Evolutionary conservation across 2,888 invertebrate species (phyloP).

Genomic region (Maniola hyperantus): DNA sequence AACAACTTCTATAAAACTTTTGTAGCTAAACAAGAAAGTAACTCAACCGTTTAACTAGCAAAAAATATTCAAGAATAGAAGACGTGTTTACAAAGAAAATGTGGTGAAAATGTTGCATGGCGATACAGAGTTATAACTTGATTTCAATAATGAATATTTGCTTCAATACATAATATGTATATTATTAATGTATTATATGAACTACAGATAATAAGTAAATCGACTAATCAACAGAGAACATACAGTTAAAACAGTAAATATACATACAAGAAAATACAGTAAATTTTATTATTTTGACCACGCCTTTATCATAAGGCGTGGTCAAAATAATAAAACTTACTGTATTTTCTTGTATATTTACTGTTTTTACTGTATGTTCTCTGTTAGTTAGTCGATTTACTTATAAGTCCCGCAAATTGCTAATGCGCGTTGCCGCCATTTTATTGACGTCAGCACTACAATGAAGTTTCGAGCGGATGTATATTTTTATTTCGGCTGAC

Average conservation of each 20-base stretch:
- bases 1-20: not conserved
- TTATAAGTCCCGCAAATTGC: too few relatives aligned
- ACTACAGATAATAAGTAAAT: constrained; percentile 43
- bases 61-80: not conserved
- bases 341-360: constrained; percentile 65
- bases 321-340: too few relatives aligned
- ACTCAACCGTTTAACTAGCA: not conserved
- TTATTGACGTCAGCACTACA: too few relatives aligned
- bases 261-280: constrained; percentile 58
- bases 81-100: not conserved
- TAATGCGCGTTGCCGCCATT: too few relatives aligned
- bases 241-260: too few relatives aligned
- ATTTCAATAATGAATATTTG: not conserved
- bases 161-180: constrained; percentile 3
- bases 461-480: too few relatives aligned
- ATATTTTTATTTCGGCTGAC: too few relatives aligned
- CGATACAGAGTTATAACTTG: constrained; percentile 3
- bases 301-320: too few relatives aligned
- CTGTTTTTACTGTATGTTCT: too few relatives aligned
- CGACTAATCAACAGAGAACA: constrained; percentile 69
- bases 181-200: not conserved
- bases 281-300: too few relatives aligned
- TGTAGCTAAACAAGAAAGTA: not conserved
- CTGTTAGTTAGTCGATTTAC: constrained; percentile 65
- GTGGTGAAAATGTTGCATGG: not conserved